Conservation (phyloP, 2,113 vertebrate species). For the Parotia lawesii region DNA sequence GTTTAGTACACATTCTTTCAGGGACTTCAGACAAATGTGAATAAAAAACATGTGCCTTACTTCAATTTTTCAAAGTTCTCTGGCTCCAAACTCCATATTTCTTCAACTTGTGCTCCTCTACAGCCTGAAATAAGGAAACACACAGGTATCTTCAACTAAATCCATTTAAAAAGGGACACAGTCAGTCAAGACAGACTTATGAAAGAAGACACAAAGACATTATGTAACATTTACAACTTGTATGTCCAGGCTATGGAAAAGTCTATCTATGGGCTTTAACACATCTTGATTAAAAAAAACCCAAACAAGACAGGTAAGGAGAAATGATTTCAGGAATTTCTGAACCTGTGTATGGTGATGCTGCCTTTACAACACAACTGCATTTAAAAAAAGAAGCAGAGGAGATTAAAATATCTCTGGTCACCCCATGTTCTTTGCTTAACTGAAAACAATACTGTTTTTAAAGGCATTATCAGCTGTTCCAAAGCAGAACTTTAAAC, state of each 20-base stretch:
- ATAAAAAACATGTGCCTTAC: conserved; percentile 68
- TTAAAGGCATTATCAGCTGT: not conserved
- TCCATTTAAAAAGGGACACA: fast-evolving
- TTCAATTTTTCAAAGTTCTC: conserved; percentile 98
- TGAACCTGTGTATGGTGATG: not conserved
- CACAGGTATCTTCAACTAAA: not conserved
- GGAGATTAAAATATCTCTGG: not conserved
- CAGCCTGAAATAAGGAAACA: conserved; percentile 78
- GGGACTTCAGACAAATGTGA: not conserved
- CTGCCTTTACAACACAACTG: not conserved
- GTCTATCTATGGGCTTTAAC: not conserved
- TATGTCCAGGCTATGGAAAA: not conserved
- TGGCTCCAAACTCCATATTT: conserved; percentile 98
- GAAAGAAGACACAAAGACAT: not conserved
- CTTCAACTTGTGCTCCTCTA: conserved; percentile 95
- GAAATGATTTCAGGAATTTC: not conserved
- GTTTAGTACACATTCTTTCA: not conserved
- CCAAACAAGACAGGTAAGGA: not conserved
- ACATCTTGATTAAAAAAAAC: not conserved
- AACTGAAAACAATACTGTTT: not conserved
- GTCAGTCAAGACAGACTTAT: not conserved
- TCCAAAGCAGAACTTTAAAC: not conserved
- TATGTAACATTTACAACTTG: not conserved
- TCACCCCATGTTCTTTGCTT: not conserved
- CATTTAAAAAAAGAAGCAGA: not conserved